phyloP scores from a whole-genome alignment of 2,797 vertebrate species.

The Fistularia commersonii region DNA sequence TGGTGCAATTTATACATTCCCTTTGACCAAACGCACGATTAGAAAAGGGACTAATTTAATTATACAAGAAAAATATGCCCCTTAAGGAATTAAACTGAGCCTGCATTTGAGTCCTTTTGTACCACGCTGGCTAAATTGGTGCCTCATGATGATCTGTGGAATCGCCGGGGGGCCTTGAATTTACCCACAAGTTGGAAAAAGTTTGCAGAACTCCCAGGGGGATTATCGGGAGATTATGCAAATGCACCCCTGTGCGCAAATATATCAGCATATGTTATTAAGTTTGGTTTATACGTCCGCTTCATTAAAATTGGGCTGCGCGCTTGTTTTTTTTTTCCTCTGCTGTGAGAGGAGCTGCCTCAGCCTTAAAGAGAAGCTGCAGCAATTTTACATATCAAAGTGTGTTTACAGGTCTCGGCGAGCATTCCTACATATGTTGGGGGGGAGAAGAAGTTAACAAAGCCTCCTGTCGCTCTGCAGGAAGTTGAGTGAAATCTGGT shows the following conservation, averaged over 20 bases:
- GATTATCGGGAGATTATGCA: conserved; percentile 12
- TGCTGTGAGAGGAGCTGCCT: background rate
- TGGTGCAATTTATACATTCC: no score
- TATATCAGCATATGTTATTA: conserved; percentile 6
- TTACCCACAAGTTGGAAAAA: no score
- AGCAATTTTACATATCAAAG: conserved; percentile 1
- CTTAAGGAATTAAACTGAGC: no score
- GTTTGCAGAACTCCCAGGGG: conserved; percentile 1
- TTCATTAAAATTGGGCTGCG: background rate
- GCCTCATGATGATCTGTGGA: conserved; percentile 1
- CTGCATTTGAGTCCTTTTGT: conserved; percentile 4
- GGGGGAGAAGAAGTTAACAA: background rate
- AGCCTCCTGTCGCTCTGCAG: background rate
- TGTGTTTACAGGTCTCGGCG: conserved; percentile 1
- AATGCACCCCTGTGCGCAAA: conserved; percentile 6
- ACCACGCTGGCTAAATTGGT: background rate
- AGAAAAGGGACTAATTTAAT: no score
- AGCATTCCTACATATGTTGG: no score
- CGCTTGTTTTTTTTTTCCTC: background rate
- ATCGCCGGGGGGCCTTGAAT: conserved; percentile 3
- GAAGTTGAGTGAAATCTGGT: background rate
- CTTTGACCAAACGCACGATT: no score
- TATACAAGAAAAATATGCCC: no score
- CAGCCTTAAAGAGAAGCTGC: background rate
- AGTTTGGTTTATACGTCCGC: background rate